These are phyloP conservation scores for Volucella zonaria DNA, from an alignment of 2,888 invertebrate genomes.

Conservation along the genomic window DNA sequence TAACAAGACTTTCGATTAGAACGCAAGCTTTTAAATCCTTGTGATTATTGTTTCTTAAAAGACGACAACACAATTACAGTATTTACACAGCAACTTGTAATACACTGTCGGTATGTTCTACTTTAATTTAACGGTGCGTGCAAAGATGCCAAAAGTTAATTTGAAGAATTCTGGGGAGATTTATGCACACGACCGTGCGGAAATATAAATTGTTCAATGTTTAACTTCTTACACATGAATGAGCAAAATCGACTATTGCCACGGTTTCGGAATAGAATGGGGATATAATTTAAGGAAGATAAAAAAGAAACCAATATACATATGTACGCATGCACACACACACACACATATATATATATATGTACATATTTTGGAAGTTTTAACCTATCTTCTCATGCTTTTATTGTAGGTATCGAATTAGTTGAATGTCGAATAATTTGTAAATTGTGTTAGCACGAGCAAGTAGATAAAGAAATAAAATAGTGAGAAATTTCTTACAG, in stretches of 20 bases:
- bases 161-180: constrained; percentile 31
- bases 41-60: constrained; percentile 63
- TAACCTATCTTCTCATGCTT: background rate
- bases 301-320: constrained; percentile 5
- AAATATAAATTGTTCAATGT: constrained; percentile 60
- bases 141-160: constrained; percentile 67
- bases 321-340: constrained; percentile 23
- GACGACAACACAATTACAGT: constrained; percentile 54
- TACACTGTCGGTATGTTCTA: constrained; percentile 15
- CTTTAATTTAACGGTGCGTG: constrained; percentile 61
- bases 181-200: constrained; percentile 5
- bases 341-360: background rate
- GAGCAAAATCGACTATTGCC: constrained; percentile 58
- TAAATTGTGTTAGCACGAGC: too few species aligned
- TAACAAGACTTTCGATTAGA: constrained; percentile 43
- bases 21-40: constrained; percentile 44
- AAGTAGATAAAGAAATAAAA: too few species aligned
- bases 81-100: background rate
- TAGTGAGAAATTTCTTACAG: too few species aligned
- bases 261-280: constrained; percentile 15
- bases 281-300: background rate
- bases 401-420: too few species aligned
- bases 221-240: constrained; percentile 70
- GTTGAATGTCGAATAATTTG: too few species aligned
- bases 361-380: background rate